These are phyloP conservation scores for Drosophila pegasa DNA, from an alignment of 2,888 invertebrate species.

Conservation along the genomic window DNA sequence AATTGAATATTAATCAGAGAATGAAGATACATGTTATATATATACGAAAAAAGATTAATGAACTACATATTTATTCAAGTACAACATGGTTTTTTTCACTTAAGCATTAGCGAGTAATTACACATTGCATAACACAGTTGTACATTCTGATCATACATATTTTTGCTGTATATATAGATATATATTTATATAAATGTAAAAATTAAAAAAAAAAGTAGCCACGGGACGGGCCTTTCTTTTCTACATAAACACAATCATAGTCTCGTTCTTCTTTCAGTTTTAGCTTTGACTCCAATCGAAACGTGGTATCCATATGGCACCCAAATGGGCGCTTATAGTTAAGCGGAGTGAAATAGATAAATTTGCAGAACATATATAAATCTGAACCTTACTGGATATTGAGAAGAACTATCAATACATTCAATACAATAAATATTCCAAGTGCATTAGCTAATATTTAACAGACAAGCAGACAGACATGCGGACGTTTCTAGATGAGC, in stretches of 20 bases:
- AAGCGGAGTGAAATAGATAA: not conserved
- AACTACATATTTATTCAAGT: slow-evolving; percentile 65
- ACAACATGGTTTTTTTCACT: slow-evolving; percentile 43
- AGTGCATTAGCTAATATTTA: not conserved
- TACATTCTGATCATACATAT: slow-evolving; percentile 62
- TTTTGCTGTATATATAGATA: slow-evolving; percentile 24
- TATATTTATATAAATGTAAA: slow-evolving; percentile 48
- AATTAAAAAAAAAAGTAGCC: slow-evolving; percentile 25
- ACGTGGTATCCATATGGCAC: slow-evolving; percentile 4
- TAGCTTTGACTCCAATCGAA: not conserved
- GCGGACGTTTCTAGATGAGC: not conserved
- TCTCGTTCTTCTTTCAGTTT: not conserved
- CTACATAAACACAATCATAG: not conserved
- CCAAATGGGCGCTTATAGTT: not conserved
- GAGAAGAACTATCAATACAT: not conserved
- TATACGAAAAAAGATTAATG: no score
- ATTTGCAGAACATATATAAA: not conserved
- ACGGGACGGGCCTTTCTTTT: not conserved
- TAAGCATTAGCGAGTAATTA: slow-evolving; percentile 64
- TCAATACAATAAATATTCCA: not conserved
- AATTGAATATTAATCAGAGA: no score
- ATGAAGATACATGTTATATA: no score
- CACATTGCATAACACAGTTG: slow-evolving; percentile 76
- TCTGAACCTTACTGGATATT: not conserved
- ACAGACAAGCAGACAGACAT: not conserved